Evolutionary conservation across 1,140 invertebrate species (phyloP).

Genomic region (Oscheius sp.): DNA sequence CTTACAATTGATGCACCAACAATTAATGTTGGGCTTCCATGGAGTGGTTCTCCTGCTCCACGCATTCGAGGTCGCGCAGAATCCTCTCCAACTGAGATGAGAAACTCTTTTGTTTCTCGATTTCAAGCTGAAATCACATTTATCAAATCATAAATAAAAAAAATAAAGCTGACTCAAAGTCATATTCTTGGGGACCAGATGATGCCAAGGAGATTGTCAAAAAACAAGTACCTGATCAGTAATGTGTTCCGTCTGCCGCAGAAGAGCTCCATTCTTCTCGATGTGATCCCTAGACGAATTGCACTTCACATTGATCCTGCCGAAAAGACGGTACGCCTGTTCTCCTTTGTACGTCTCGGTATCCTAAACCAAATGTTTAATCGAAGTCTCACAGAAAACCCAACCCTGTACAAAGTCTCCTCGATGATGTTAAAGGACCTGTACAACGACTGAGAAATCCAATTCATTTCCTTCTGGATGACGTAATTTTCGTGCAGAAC

Average conservation of each 20-base stretch:
- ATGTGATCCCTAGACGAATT: neutral
- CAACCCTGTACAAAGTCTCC: neutral
- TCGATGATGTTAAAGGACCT: neutral
- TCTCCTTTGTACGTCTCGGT: constrained; percentile 1
- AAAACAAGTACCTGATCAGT: neutral
- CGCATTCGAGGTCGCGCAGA: neutral
- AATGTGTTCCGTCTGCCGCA: neutral
- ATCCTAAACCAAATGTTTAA: neutral
- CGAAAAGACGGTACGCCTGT: neutral
- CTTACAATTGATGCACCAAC: neutral
- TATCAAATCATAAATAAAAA: too few species aligned
- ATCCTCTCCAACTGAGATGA: neutral
- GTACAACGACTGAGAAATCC: neutral
- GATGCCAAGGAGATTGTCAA: neutral
- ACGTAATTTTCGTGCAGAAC: neutral
- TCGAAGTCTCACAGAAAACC: neutral
- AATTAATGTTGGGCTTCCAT: neutral
- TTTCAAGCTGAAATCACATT: neutral
- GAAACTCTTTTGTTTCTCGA: constrained; percentile 3
- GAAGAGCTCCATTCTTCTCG: neutral
- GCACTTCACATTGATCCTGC: neutral
- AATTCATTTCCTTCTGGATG: constrained; percentile 8
- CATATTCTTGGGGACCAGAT: too few species aligned
- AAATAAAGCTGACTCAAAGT: too few species aligned
- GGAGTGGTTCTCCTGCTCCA: neutral